These are phyloP conservation scores for Protodeltote pygarga DNA, from an alignment of 2,888 invertebrate species.

Conservation along the genomic window DNA sequence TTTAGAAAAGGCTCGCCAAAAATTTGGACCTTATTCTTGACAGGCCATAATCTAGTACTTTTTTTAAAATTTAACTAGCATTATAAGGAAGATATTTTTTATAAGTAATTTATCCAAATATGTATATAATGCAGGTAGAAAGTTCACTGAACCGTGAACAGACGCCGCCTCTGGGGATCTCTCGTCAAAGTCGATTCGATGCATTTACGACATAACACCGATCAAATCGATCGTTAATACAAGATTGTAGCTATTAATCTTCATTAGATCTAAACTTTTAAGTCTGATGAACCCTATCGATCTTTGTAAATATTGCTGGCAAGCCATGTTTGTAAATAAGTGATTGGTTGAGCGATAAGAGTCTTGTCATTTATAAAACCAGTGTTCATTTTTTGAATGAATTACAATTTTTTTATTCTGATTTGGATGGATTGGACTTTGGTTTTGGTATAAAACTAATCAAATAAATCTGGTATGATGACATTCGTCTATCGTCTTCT, in stretches of 20 bases:
- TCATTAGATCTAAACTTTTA: conserved; percentile 13
- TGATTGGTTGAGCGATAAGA: conserved; percentile 6
- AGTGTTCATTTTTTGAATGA: too few species aligned
- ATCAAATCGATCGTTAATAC: conserved; percentile 1
- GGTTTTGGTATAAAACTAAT: too few species aligned
- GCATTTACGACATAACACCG: background rate
- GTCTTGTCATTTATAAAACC: too few species aligned
- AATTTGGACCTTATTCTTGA: too few species aligned
- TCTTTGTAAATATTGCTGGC: conserved; percentile 6
- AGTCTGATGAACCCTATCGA: conserved; percentile 13
- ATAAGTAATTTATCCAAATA: background rate
- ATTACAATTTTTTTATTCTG: too few species aligned
- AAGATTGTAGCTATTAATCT: conserved; percentile 7
- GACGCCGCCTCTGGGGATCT: background rate
- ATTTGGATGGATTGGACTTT: too few species aligned
- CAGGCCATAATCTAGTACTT: too few species aligned
- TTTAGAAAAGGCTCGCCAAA: too few species aligned
- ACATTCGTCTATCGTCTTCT: too few species aligned
- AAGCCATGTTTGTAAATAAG: conserved; percentile 24
- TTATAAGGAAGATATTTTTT: too few species aligned
- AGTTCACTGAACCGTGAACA: background rate
- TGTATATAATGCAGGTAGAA: background rate
- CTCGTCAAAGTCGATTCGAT: background rate
- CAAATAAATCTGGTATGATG: too few species aligned
- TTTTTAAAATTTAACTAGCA: too few species aligned